Percentiles rank a stretch among this genome's conserved stretches.
Conservation (phyloP, 1,140 invertebrate genomes). For the Archivesica marissinica region DNA sequence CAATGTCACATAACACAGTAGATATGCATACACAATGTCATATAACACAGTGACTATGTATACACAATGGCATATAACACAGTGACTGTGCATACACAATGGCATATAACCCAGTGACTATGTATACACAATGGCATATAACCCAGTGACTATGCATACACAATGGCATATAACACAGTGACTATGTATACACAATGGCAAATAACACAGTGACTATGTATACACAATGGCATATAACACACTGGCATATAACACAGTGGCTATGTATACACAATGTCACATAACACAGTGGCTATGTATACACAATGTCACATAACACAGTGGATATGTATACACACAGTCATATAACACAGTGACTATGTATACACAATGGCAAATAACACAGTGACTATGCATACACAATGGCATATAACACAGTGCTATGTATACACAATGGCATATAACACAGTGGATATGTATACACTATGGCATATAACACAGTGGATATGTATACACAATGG, state of each 20-base stretch:
- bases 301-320: constrained; percentile 17
- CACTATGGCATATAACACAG: constrained; percentile 4
- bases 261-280: neutral
- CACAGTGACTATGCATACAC: neutral
- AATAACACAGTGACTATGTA: too few relatives aligned
- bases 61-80: too few relatives aligned
- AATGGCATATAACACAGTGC: constrained; percentile 33
- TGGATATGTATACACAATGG: constrained; percentile 1
- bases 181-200: constrained; percentile 1
- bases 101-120: too few relatives aligned
- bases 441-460: constrained; percentile 10
- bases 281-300: constrained; percentile 8
- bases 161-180: constrained; percentile 2
- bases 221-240: too few relatives aligned
- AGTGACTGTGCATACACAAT: neutral
- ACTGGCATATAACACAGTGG: too few relatives aligned
- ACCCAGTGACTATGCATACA: neutral
- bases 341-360: neutral
- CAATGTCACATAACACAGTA: neutral
- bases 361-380: too few relatives aligned
- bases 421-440: neutral
- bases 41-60: too few relatives aligned
- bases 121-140: neutral
- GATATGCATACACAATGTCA: neutral
- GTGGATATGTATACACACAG: neutral